Evolutionary conservation across 1,140 invertebrate genomes (phyloP).

Genomic region (Neuroterus valhalla): DNA sequence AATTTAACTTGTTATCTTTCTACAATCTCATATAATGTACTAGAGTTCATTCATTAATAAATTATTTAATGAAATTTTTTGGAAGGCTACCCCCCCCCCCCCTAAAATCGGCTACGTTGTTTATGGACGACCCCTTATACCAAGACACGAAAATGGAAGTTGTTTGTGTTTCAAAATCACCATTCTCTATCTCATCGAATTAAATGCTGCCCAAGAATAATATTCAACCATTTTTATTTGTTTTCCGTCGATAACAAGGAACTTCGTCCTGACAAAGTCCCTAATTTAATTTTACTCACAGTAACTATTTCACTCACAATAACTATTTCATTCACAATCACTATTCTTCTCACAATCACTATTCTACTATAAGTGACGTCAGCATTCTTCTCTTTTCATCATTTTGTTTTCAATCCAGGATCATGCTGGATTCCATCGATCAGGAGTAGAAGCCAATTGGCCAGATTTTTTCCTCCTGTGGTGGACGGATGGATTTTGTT

Average conservation of each 20-base stretch:
- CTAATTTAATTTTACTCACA: conserved; percentile 1
- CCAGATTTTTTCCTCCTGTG: not conserved
- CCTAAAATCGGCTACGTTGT: too few species aligned
- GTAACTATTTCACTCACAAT: not conserved
- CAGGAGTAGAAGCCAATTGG: conserved; percentile 5
- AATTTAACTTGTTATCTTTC: too few species aligned
- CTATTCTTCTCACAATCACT: conserved; percentile 8
- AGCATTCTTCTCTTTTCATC: not conserved
- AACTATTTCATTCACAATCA: conserved; percentile 18
- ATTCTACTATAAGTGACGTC: not conserved
- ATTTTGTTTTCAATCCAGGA: not conserved
- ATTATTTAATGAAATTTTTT: too few species aligned
- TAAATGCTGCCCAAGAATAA: too few species aligned
- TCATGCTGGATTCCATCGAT: conserved; percentile 5
- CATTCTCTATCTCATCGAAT: too few species aligned
- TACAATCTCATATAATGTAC: too few species aligned
- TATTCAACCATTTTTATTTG: not conserved
- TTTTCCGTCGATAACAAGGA: not conserved
- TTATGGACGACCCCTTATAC: too few species aligned
- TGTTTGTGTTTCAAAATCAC: too few species aligned
- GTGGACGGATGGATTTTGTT: conserved; percentile 2
- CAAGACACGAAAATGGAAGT: too few species aligned
- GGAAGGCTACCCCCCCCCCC: too few species aligned
- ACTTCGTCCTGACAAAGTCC: not conserved
- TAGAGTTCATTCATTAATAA: too few species aligned